Conservation (phyloP, 2,888 invertebrate genomes). For the Ochropleura leucogaster region DNA sequence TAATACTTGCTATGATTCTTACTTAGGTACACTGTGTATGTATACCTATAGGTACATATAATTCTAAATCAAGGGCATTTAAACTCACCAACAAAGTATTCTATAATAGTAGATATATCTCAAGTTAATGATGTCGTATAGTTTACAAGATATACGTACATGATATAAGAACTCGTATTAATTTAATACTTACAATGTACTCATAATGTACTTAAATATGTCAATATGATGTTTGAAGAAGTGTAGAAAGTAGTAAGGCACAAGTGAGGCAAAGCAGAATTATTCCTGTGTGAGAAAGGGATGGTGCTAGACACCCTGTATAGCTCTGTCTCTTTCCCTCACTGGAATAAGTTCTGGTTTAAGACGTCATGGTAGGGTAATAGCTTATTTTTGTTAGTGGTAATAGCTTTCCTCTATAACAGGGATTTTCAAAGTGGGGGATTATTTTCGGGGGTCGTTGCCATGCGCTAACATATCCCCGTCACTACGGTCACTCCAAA, state of each 20-base stretch:
- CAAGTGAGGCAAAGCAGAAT: neutral
- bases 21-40: neutral
- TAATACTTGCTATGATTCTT: neutral
- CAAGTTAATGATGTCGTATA: constrained; percentile 6
- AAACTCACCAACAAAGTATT: neutral
- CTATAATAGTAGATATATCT: neutral
- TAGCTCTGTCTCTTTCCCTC: too few species aligned
- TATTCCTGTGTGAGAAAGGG: too few species aligned
- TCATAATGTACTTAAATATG: neutral
- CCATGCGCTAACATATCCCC: too few species aligned
- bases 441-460: too few species aligned
- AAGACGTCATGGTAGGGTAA: too few species aligned
- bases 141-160: neutral
- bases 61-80: neutral
- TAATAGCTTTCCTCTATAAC: neutral
- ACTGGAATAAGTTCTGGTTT: too few species aligned
- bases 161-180: neutral
- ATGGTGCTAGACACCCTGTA: too few species aligned
- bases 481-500: too few species aligned
- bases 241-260: neutral
- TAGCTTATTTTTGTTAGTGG: neutral
- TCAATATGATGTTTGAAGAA: neutral
- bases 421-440: too few species aligned
- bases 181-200: neutral
- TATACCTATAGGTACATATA: neutral